Base-by-base conservation (phyloP, 2,888 invertebrate species). In the Drosophila fungiperda region DNA sequence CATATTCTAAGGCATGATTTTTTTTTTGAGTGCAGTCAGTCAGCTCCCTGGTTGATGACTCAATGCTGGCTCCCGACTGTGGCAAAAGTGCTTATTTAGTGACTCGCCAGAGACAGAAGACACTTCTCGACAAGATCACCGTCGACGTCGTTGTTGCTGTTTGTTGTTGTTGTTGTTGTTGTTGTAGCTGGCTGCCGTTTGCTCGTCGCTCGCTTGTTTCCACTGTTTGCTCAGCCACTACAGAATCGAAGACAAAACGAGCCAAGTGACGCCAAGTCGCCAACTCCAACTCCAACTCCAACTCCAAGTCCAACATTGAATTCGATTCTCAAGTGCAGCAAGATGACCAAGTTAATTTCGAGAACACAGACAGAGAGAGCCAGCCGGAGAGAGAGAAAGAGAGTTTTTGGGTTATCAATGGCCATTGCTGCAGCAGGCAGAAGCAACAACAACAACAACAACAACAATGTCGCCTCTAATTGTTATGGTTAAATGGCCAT, bases 281-380 rank as follows among this genome's bases (percentile, higher is more conserved):
- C 73, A 65, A 35, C 66, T 33, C 58, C 40, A 58, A 36, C 72
- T 57, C 59, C 66, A 68, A 40, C 61, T 62, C 29, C 40, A 58
- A 36, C 72, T 26, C 26, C 71, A 65, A 20, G 53, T 67, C 49
- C 60, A 64, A 60, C 57, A 59, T 33, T 36, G 45, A 63, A 23
- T 65, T 52, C 35, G 36, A 45, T 38, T 64, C 74, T 87, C 85
- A 78, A 87, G 87, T 89, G 88, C 83, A 76, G 82, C 79, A 87
- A 78, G 87, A 89, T 87, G 87, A 87, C 87, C 87, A 87, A 89
- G 87, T 87, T 87, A 87, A 87, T 87, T 87, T 86, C 69, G 68
- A 68, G 54, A 63, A 29, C 32, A 45, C 45, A 45, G 45, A 45
- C 45, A 8, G 23, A 45, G 15, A 45, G 23, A 45, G 23, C 45